Evolutionary conservation across 2,888 invertebrate genomes (phyloP).

Genomic region (Quadriops clusia): DNA sequence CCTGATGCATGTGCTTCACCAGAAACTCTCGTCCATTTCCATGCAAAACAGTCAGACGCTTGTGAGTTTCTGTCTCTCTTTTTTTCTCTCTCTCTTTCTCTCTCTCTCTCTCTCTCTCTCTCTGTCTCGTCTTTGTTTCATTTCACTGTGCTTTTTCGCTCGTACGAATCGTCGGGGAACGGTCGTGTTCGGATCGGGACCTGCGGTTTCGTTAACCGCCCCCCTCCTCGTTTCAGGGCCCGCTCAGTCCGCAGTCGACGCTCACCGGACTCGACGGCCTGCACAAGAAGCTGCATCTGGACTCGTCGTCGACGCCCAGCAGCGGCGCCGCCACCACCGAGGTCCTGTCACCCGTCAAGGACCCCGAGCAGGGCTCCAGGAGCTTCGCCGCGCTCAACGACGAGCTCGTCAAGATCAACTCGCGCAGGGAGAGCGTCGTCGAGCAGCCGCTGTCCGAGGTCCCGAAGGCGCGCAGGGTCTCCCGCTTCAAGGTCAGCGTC

Average conservation of each 20-base stretch:
- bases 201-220: conserved; percentile 3
- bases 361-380: conserved; percentile 27
- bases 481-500: conserved; percentile 42
- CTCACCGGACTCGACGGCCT: conserved; percentile 35
- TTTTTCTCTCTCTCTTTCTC: conserved; percentile 9
- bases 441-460: conserved; percentile 9
- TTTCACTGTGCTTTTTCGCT: background rate
- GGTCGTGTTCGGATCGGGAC: background rate
- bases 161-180: background rate
- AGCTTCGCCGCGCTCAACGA: conserved; percentile 46
- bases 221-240: conserved; percentile 36
- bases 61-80: conserved; percentile 31
- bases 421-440: conserved; percentile 30
- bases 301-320: conserved; percentile 25
- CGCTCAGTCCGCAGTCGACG: conserved; percentile 46
- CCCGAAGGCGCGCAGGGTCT: conserved; percentile 32
- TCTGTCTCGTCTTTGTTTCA: background rate
- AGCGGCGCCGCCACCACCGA: conserved; percentile 30
- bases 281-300: too few species aligned
- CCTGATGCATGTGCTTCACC: conserved; percentile 52
- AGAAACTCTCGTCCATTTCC: conserved; percentile 53
- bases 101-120: background rate
- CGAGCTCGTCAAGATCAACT: conserved; percentile 49
- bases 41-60: conserved; percentile 28
- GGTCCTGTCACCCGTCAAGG: conserved; percentile 30